Evolutionary conservation across 2,888 invertebrate genomes (phyloP).

Genomic region (Mimas tiliae): DNA sequence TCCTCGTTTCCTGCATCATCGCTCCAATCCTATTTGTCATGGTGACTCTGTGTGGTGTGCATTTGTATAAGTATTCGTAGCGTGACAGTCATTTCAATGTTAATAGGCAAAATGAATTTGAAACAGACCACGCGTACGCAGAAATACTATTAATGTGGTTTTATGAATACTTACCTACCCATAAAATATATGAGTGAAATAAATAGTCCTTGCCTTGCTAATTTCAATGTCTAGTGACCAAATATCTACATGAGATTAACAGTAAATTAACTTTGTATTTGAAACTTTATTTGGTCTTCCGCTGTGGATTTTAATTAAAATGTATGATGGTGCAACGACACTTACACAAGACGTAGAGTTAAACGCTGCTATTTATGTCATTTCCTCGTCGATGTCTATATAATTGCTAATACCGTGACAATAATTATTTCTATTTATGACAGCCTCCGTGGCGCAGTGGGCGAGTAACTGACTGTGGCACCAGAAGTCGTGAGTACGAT

Average conservation of each 20-base stretch:
- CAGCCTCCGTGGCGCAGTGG: too few species aligned
- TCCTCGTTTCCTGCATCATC: conserved; percentile 17
- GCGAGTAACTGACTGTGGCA: too few species aligned
- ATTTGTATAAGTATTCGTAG: conserved; percentile 44
- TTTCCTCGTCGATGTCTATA: background rate
- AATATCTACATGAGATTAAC: conserved; percentile 11
- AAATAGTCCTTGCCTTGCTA: background rate
- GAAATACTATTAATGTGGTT: conserved; percentile 33
- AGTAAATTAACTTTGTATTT: background rate
- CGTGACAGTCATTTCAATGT: conserved; percentile 59
- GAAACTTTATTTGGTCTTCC: background rate
- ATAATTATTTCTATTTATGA: too few species aligned
- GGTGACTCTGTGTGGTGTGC: conserved; percentile 33
- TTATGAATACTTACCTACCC: background rate
- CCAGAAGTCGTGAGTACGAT: too few species aligned
- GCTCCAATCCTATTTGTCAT: conserved; percentile 2
- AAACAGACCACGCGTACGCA: conserved; percentile 55
- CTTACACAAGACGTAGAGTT: background rate
- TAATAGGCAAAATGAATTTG: conserved; percentile 58
- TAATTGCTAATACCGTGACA: background rate
- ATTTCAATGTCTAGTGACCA: background rate
- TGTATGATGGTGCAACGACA: background rate
- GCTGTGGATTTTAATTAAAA: background rate
- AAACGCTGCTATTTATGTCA: background rate
- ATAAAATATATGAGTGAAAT: background rate